Conservation (phyloP, 2,888 invertebrate genomes). For the Lepidocyrtinus sp. region DNA sequence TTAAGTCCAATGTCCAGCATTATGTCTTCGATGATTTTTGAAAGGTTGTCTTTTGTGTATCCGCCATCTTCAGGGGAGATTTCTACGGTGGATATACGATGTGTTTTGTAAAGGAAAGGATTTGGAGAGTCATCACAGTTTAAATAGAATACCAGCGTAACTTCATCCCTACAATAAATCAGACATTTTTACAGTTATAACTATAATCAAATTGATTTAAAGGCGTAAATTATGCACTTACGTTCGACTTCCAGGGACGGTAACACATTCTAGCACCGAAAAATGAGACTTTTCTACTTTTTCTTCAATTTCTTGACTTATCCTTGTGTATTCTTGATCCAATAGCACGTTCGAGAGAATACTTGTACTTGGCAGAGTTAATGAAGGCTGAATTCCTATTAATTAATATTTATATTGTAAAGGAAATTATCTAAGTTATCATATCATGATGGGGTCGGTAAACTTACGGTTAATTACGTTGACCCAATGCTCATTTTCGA, state of each 20-base stretch:
- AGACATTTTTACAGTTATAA: too few species aligned
- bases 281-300: conserved; percentile 51
- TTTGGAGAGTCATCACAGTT: conserved; percentile 55
- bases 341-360: conserved; percentile 43
- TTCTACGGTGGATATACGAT: conserved; percentile 5
- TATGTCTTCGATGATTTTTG: conserved; percentile 45
- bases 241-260: conserved; percentile 43
- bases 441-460: not conserved
- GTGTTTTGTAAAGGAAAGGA: conserved; percentile 50
- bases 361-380: conserved; percentile 48
- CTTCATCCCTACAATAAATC: conserved; percentile 30
- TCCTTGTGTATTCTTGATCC: conserved; percentile 50
- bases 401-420: not conserved
- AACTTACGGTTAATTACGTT: conserved; percentile 43
- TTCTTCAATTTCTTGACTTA: conserved; percentile 43
- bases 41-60: conserved; percentile 45
- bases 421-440: too few species aligned
- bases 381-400: conserved; percentile 40
- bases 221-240: too few species aligned
- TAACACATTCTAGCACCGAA: conserved; percentile 49
- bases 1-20: conserved; percentile 47
- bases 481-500: conserved; percentile 55
- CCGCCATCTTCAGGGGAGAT: not conserved
- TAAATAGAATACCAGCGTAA: conserved; percentile 47
- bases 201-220: too few species aligned